A percentile compares a stretch with the other conserved stretches of the same genome.
Conservation (phyloP, 2,113 vertebrate species). For the Ornithorhynchus anatinus region DNA sequence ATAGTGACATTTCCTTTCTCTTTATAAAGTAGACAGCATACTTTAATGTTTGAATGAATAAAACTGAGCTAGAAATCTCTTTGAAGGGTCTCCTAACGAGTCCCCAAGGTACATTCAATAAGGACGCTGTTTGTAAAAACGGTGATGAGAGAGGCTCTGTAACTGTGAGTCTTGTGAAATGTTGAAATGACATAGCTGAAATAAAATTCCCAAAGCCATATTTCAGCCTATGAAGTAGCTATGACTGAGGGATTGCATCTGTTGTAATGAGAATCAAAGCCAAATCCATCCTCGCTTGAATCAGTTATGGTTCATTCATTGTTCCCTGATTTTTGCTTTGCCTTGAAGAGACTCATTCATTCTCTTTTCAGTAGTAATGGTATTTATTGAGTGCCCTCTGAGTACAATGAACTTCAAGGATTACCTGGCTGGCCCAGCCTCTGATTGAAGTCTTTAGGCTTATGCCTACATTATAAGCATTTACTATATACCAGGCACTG, state of each 20-base stretch:
- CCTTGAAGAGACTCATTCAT: no score
- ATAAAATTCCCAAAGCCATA: no score
- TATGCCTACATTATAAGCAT: no score
- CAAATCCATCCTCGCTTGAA: background rate
- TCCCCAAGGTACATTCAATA: slow-evolving; percentile 2
- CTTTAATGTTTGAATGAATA: background rate
- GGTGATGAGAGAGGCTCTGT: background rate
- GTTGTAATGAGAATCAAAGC: background rate
- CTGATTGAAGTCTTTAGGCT: no score
- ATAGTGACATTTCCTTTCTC: background rate
- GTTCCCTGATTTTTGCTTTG: background rate
- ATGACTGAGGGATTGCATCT: slow-evolving; percentile 5
- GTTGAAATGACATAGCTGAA: no score
- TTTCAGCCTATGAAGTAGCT: slow-evolving; percentile 12
- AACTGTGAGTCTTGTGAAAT: no score
- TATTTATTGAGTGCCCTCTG: no score
- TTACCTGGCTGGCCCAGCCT: no score
- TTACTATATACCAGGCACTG: no score
- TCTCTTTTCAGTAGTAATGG: no score
- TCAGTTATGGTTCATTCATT: background rate
- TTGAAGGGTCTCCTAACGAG: background rate
- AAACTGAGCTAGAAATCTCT: slow-evolving; percentile 3
- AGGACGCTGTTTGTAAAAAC: slow-evolving; percentile 10
- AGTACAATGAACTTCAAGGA: no score
- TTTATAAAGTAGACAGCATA: slow-evolving; percentile 3